Conservation (phyloP, 64 coral and sea anemone genomes). For the Pachyseris speciosa region DNA sequence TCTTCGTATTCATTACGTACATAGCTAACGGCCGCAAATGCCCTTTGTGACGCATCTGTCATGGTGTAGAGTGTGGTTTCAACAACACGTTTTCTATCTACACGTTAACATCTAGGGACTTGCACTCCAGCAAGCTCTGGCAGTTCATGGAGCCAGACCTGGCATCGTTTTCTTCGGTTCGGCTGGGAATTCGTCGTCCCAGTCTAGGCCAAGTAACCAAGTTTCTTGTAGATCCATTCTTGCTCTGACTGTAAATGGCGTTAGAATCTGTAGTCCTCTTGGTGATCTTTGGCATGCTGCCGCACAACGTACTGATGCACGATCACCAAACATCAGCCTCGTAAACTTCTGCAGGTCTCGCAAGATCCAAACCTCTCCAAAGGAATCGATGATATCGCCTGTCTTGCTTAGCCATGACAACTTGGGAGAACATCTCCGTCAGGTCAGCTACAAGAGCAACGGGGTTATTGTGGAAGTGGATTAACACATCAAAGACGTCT, state of each 20-base stretch:
- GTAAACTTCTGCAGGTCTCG: conserved; percentile 38
- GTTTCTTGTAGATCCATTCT: conserved; percentile 16
- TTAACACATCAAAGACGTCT: conserved; percentile 35
- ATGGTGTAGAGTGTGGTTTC: background rate
- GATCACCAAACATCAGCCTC: conserved; percentile 55
- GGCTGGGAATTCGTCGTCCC: conserved; percentile 34
- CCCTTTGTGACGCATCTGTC: conserved; percentile 18
- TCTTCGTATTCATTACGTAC: background rate
- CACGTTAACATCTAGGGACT: background rate
- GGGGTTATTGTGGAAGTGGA: conserved; percentile 54
- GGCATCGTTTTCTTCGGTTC: background rate
- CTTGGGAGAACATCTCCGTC: conserved; percentile 72
- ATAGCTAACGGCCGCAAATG: conserved; percentile 61
- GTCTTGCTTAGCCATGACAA: conserved; percentile 32
- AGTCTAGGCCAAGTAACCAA: conserved; percentile 16
- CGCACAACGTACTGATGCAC: conserved; percentile 8
- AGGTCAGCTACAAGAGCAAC: conserved; percentile 53
- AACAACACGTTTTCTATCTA: background rate
- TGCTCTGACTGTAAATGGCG: conserved; percentile 22
- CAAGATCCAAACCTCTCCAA: conserved; percentile 38
- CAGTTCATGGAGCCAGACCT: conserved; percentile 21
- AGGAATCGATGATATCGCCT: conserved; percentile 48
- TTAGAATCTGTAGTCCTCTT: conserved; percentile 25
- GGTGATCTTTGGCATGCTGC: conserved; percentile 7
- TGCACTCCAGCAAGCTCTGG: conserved; percentile 4